Evolutionary conservation across 2,113 vertebrate species (phyloP), one percentile per base, ranked within the genome.

Genomic region (Mesitornis unicolor): DNA sequence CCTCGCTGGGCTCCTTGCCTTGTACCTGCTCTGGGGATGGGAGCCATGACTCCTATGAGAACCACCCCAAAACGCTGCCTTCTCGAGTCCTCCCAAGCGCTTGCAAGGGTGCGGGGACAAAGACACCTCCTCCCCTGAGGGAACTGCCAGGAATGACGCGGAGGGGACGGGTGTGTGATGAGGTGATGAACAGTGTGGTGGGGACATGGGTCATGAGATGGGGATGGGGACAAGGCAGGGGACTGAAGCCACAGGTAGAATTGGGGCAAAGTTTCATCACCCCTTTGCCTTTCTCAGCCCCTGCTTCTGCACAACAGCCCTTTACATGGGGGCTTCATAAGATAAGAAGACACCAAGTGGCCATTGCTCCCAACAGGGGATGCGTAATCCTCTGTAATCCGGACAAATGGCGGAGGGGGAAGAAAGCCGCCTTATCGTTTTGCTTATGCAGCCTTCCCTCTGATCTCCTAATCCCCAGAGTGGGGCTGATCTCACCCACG

Each of bases 391-490:
- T 71, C 63, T 67, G 47, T 80, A 88, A 93, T 68, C 9, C 0
- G 1, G 71, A 68, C 43, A 93, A 96, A 92, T 38, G 69, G 84
- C 64, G 75, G 38, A 69, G 43, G 13, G 43, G 35, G 40, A 84
- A 86, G 84, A 90, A 89, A 92, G 80, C 60, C 0, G 1, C 74
- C 48, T 89, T 90, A 79, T 59, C 14, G 0, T 84, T 95, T 94
- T 47, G 36, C 69, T 96, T 77, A 86, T 67, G 59, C 40, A 88
- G 79, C 59, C 64, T 79, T 92, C 43, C 51, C 51, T 87, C 86
- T 92, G 61, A 87, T 92, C 86, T 90, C 61, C 77, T 94, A 45
- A 92, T 89, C 84, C 69, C 61, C 51, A 28, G 33, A 95, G 50
- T 43, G 64, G 51, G 80, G 48, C 69, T 93, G 94, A 87, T 93